Conservation (phyloP, 2,797 vertebrate genomes). For the Cebuella pygmaea region DNA sequence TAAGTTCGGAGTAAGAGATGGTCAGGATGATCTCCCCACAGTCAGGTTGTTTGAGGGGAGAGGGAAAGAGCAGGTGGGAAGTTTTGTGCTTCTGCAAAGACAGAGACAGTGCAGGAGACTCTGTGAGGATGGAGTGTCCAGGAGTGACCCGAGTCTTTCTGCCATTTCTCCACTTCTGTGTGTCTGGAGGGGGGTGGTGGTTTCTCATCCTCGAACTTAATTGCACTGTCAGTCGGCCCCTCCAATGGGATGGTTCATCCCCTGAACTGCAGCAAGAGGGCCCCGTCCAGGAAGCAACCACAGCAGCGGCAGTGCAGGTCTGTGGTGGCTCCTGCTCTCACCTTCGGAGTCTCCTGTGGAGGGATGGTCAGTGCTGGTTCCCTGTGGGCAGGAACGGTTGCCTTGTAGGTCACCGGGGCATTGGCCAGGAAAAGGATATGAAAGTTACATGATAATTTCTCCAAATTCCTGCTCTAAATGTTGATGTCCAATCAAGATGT, state of each 20-base stretch:
- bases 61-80: background rate
- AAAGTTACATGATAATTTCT: background rate
- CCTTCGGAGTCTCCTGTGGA: background rate
- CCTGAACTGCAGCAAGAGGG: background rate
- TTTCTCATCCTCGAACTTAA: background rate
- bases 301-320: too few species aligned
- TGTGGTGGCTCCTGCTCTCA: background rate
- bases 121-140: background rate
- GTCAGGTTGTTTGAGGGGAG: background rate
- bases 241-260: fast-evolving
- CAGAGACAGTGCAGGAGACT: background rate
- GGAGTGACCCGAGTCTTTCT: background rate
- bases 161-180: background rate
- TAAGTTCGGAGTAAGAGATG: background rate
- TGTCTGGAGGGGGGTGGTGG: fast-evolving
- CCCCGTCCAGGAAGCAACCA: fast-evolving
- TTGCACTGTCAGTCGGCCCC: background rate
- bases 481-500: background rate
- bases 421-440: background rate
- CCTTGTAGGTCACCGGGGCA: fast-evolving
- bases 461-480: background rate
- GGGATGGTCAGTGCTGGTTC: fast-evolving
- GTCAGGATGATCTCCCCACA: fast-evolving
- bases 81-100: background rate
- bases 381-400: too few species aligned